Evolutionary conservation across 2,113 vertebrate species (phyloP).

Genomic region (Reinhardtius hippoglossoides): DNA sequence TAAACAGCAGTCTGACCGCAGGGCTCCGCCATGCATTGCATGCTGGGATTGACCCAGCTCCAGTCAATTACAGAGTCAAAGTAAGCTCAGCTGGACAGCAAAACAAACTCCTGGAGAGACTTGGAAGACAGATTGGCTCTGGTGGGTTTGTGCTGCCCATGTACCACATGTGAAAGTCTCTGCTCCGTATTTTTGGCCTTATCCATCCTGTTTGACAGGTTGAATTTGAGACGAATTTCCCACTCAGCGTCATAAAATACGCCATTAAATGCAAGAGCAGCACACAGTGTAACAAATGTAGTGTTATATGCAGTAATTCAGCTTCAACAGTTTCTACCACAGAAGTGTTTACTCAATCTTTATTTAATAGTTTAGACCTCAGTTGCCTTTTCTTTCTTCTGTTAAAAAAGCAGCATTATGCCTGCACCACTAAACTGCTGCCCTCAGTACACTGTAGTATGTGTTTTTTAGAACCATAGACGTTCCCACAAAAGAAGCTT

Average conservation of each 20-base stretch:
- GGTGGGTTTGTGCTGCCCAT: conserved; percentile 33
- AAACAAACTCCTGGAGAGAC: conserved; percentile 62
- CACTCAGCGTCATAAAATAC: conserved; percentile 25
- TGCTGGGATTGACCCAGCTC: conserved; percentile 77
- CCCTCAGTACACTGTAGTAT: no score
- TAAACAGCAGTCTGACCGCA: conserved; percentile 81
- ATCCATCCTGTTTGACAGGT: conserved; percentile 8
- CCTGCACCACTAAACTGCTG: no score
- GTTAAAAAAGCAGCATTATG: no score
- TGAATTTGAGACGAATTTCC: conserved; percentile 24
- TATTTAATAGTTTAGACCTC: neutral
- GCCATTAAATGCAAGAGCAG: neutral
- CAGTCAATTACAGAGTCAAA: conserved; percentile 71
- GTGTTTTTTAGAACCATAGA: no score
- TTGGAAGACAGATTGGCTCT: conserved; percentile 33
- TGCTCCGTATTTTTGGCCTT: conserved; percentile 17
- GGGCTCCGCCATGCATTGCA: conserved; percentile 74
- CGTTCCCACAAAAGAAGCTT: no score
- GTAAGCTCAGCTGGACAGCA: conserved; percentile 61
- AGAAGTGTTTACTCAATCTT: neutral
- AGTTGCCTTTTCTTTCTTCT: neutral
- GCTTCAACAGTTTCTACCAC: neutral
- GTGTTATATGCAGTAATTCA: neutral
- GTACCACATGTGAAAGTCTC: conserved; percentile 39
- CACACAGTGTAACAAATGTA: neutral